Base-by-base conservation (phyloP, 1,140 invertebrate genomes). In the Oncopeltus fasciatus region DNA sequence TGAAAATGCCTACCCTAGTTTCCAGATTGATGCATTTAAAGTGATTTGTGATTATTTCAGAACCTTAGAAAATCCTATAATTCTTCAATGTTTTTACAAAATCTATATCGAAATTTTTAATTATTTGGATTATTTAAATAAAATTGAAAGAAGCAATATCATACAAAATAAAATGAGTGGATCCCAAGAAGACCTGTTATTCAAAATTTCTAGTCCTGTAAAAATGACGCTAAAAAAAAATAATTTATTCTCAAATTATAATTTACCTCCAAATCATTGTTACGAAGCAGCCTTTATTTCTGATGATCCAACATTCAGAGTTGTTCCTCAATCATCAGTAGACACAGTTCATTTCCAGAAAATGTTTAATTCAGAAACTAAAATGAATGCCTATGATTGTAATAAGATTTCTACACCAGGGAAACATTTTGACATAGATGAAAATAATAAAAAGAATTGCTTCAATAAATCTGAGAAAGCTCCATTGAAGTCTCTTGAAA, bases 231-330 rank as follows among this genome's bases (percentile, higher is more conserved):
- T 38, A 49, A 46, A 33, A 62, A 53, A 27, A 24, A 26, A 26
- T 24, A 53, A 24, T 4, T 24, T 24, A 16, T 24, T 53, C 16
- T 3, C 21, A 53, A 24, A 53, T 61, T 24, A 20, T 53, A 18
- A 29, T 61, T 29, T 14, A 49, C 60, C 56, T 31, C 47, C 64
- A 14, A 60, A 66, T 44, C 64, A 68, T 27, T 72, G 72, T 61
- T 75, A 69, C 65, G 74, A 76, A 68, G 75, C 74, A 5, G 73
- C 72, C 16, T 76, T 76, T 65, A 72, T 69, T 14, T 70, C 72
- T 29, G 70, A 71, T 47, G 69, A 69, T 58, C 74, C 74, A 8
- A 62, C 68, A 33, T 72, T 70, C 24, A 59, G 72, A 14, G 70
- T 73, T 26, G 68, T 73, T 21, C 69, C 71, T 11, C 71, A 71